Conservation (phyloP, 2,797 vertebrate species). For the Rhinophrynus dorsalis region DNA sequence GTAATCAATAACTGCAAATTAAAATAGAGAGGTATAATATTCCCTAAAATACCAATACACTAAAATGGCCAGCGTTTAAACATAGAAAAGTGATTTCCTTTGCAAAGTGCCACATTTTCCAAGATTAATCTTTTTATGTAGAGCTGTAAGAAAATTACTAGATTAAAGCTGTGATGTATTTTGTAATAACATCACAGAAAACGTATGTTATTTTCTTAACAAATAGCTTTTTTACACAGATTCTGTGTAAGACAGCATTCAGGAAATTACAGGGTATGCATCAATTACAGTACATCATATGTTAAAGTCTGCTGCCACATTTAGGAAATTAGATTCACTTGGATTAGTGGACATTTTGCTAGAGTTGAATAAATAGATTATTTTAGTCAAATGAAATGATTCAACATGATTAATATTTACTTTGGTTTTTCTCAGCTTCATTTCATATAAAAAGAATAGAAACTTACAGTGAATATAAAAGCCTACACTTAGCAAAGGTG, state of each 20-base stretch:
- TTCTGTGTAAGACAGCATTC: constrained; percentile 13
- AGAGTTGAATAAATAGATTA: constrained; percentile 33
- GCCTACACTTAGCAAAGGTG: background rate
- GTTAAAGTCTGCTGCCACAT: constrained; percentile 34
- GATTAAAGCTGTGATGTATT: constrained; percentile 36
- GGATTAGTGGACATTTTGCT: constrained; percentile 30
- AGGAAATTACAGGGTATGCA: constrained; percentile 40
- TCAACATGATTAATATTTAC: constrained; percentile 38
- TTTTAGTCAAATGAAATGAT: constrained; percentile 40
- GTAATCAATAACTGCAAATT: too few relatives aligned
- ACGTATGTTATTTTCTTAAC: constrained; percentile 39
- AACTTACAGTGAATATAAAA: constrained; percentile 8
- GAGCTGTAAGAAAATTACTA: constrained; percentile 32
- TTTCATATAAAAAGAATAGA: background rate
- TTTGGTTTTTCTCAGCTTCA: constrained; percentile 11
- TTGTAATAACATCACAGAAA: constrained; percentile 22
- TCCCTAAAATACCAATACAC: too few relatives aligned
- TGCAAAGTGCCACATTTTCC: background rate
- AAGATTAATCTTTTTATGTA: constrained; percentile 40
- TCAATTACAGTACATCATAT: constrained; percentile 38
- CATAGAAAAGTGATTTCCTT: background rate
- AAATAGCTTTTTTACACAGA: constrained; percentile 29
- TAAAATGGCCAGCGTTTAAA: too few relatives aligned
- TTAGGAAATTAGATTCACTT: constrained; percentile 43
- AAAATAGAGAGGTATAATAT: too few relatives aligned